phyloP scores from a whole-genome alignment of 2,888 invertebrate species.

The Amblyteles armatorius region DNA sequence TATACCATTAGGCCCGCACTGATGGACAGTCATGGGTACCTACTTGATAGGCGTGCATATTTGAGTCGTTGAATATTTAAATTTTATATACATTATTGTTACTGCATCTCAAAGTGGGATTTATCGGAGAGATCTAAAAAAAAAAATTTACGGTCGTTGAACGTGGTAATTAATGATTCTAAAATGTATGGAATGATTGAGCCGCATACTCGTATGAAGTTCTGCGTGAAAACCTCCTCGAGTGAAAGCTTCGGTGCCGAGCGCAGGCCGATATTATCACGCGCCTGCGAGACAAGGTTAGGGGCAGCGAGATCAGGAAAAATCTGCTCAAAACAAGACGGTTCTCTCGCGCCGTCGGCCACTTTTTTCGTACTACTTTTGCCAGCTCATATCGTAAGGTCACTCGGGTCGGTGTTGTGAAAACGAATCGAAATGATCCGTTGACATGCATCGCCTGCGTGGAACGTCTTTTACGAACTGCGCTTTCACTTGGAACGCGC shows the following conservation, averaged over 20 bases:
- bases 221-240: slow-evolving; percentile 39
- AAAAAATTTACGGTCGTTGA: background rate
- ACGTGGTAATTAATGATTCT: slow-evolving; percentile 9
- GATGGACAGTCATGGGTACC: background rate
- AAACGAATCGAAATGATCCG: background rate
- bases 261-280: slow-evolving; percentile 50
- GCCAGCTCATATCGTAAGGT: background rate
- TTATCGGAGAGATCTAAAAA: background rate
- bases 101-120: background rate
- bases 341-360: background rate
- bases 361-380: background rate
- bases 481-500: slow-evolving; percentile 62
- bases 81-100: background rate
- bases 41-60: too few relatives aligned
- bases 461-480: slow-evolving; percentile 21
- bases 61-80: background rate
- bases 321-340: background rate
- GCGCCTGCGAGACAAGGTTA: slow-evolving; percentile 47
- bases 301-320: slow-evolving; percentile 17
- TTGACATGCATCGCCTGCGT: slow-evolving; percentile 35
- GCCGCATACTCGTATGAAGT: background rate
- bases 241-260: slow-evolving; percentile 58
- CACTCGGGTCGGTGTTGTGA: background rate
- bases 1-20: background rate
- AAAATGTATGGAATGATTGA: slow-evolving; percentile 5